Evolutionary conservation across 1,140 invertebrate genomes (phyloP).

Genomic region (Calliopsis andreniformis): DNA sequence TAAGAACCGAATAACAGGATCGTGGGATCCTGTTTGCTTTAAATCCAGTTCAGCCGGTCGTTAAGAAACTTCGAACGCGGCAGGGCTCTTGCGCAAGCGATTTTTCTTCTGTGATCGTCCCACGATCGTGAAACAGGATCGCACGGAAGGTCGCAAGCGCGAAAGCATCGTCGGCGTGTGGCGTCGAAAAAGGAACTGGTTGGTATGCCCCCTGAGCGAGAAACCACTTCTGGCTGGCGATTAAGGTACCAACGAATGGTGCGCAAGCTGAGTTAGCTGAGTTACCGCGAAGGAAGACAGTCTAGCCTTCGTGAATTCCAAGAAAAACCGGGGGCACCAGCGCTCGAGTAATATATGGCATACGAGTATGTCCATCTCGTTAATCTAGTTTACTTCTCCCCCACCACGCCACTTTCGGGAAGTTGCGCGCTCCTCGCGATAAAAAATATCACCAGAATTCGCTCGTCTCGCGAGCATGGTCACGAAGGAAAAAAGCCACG

Average conservation of each 20-base stretch:
- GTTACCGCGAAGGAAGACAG: constrained; percentile 35
- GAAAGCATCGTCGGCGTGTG: neutral
- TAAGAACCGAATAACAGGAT: constrained; percentile 8
- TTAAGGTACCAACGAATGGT: constrained; percentile 38
- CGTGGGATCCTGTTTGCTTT: constrained; percentile 10
- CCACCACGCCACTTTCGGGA: constrained; percentile 1
- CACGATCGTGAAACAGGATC: constrained; percentile 39
- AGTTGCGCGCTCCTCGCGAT: constrained; percentile 5
- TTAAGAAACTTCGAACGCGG: constrained; percentile 33
- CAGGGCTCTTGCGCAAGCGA: constrained; percentile 29
- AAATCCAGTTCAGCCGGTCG: constrained; percentile 34
- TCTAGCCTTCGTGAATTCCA: constrained; percentile 32
- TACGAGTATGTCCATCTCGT: neutral
- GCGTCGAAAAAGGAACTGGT: constrained; percentile 15
- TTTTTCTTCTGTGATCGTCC: constrained; percentile 29
- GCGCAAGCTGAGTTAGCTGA: constrained; percentile 17
- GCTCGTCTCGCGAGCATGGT: constrained; percentile 8
- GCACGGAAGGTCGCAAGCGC: constrained; percentile 25
- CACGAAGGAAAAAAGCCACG: neutral
- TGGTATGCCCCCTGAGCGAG: constrained; percentile 2
- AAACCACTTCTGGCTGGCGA: constrained; percentile 32
- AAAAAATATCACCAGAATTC: constrained; percentile 35
- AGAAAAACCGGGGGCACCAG: constrained; percentile 25
- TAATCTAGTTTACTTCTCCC: constrained; percentile 6
- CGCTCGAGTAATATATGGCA: constrained; percentile 41